Evolutionary conservation across 2,113 vertebrate genomes (phyloP).

Genomic region (Parotia lawesii): DNA sequence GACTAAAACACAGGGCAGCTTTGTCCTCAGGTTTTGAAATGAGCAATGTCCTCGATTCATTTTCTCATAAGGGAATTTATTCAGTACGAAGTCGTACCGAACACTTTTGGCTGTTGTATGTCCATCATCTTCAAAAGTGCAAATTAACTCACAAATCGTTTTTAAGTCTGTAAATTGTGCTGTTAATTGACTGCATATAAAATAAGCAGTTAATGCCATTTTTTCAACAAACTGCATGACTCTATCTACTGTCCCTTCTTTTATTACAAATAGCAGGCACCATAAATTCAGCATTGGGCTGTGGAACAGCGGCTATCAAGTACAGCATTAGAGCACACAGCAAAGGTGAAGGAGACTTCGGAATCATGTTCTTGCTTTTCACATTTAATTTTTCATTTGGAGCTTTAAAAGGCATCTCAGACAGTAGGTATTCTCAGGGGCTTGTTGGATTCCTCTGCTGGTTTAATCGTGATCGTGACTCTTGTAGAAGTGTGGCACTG

Average conservation of each 20-base stretch:
- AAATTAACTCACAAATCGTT: neutral
- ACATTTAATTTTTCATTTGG: constrained; percentile 66
- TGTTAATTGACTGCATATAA: neutral
- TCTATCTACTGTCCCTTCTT: neutral
- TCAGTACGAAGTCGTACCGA: neutral
- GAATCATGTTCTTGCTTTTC: constrained; percentile 59
- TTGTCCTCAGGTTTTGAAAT: neutral
- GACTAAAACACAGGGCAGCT: neutral
- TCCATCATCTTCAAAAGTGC: neutral
- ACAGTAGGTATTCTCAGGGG: constrained; percentile 37
- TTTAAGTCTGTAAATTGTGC: neutral
- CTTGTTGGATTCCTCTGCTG: constrained; percentile 34
- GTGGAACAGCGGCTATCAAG: neutral
- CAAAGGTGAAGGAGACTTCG: constrained; percentile 29
- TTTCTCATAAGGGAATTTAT: neutral
- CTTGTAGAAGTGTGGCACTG: constrained; percentile 33
- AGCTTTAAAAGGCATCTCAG: constrained; percentile 56
- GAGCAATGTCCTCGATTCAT: neutral
- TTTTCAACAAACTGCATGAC: neutral
- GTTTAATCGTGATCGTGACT: constrained; percentile 54
- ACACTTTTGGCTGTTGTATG: neutral
- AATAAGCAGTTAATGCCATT: neutral
- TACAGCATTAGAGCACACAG: neutral
- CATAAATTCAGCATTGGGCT: neutral
- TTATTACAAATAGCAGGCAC: neutral